A percentile compares a stretch with the other conserved stretches of the same genome.
Conservation (phyloP, 2,888 invertebrate species). For the Xylota sylvarum region DNA sequence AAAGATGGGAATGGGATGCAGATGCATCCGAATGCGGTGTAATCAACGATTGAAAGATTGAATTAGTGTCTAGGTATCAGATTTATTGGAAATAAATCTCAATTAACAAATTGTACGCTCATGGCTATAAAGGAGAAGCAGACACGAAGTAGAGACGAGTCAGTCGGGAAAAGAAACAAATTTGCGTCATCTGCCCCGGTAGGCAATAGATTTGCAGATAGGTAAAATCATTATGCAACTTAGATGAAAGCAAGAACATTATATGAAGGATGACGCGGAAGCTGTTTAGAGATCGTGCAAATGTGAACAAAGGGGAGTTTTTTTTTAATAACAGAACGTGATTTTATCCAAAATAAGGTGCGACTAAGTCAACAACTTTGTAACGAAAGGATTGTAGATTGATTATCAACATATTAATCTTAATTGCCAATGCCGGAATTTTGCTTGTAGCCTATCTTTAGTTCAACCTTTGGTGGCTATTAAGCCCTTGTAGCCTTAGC, state of each 20-base stretch:
- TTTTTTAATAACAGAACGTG: background rate
- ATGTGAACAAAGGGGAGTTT: background rate
- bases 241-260: constrained; percentile 58
- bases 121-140: background rate
- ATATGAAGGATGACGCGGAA: constrained; percentile 54
- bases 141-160: constrained; percentile 7
- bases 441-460: no score
- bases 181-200: constrained; percentile 55
- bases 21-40: constrained; percentile 40
- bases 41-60: constrained; percentile 44
- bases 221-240: constrained; percentile 21
- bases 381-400: no score
- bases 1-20: constrained; percentile 38
- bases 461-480: no score
- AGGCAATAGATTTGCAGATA: constrained; percentile 46
- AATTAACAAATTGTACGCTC: constrained; percentile 63
- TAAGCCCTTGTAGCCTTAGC: no score
- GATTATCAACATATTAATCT: no score
- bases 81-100: constrained; percentile 68
- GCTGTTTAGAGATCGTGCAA: constrained; percentile 31
- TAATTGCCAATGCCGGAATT: no score
- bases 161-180: constrained; percentile 14
- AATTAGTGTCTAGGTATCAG: constrained; percentile 42
- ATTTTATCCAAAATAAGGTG: no score
- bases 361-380: no score